Base-by-base conservation (phyloP, 2,888 invertebrate species). In the Cybosia mesomella region DNA sequence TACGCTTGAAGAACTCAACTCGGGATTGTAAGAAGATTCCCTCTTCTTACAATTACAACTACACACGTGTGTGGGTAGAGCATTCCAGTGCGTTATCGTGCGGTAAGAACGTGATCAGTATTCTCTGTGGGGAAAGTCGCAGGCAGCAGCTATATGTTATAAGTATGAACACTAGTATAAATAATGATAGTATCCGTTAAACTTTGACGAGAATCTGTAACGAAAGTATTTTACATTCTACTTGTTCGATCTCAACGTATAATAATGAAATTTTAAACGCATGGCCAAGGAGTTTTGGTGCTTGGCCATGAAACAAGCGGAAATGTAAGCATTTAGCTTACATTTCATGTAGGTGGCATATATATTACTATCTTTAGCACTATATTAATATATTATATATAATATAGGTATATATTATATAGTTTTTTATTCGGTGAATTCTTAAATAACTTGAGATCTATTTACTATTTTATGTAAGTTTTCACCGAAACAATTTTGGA, bases 121-220 rank as follows among this genome's bases (percentile, higher is more conserved):
- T 28, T 28, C 28, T 28, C 2, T 5, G 5, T 5, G 5, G 28
- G 28, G 3, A 5, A 28, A 28, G 28, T 5, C 28, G 5, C 28
- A 5, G 28, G 28, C 5, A 28, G 5, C 28, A 28, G 28, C 28
- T 28, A 5, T 28, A 28, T 28, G 2, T 49, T 49, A 49, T 43
- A 43, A 18, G 18, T 39, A 39, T 39, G 5, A 39, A 3, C 18
- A 43, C 43, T 28, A 13, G 63, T 68, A 67, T 60, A 36, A 59
- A 39, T 63, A 54, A 59, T 58, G 65, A 58, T 64, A 63, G 59
- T 58, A 24, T 36, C 13, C 15, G 15, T 36, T 22, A 67, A 76
- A 65, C 71, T 73, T 72, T 72, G 67, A 63, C 67, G 72, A 78
- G 79, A 86, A 85, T 89, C 90, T 89, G 87, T 88, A 87, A 88